Evolutionary conservation across 64 coral and sea anemone species (phyloP), one percentile per base, ranked within the genome.

Genomic region (Stichodactyla helianthus): DNA sequence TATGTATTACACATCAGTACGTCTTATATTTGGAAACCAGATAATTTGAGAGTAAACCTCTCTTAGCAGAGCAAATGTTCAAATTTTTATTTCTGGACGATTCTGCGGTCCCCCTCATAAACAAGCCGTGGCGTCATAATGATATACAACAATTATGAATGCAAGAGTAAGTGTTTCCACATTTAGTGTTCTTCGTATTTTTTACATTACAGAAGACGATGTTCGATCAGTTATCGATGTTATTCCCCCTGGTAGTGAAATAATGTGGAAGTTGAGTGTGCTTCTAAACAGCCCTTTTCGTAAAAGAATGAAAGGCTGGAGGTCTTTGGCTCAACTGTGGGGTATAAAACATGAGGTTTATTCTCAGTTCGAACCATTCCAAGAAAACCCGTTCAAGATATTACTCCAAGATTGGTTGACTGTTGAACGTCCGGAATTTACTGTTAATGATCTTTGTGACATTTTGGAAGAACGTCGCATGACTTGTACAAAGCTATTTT

Each of bases 401-500:
- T 44, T 44, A 44, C 25, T 71, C 0, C 25, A 17, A 8, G 67
- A 71, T 19, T 71, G 9, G 67, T 27, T 71, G 1, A 71, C 20
- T 0, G 20, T 16, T 20, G 19, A 27, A 71, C 67, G 67, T 71
- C 67, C 67, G 25, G 67, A 71, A 12, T 71, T 71, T 19, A 71
- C 67, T 71, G 67, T 27, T 0, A 22, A 71, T 71, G 67, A 71
- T 17, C 18, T 71, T 19, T 71, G 1, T 19, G 67, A 2, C 1
- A 11, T 11, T 27, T 71, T 20, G 19, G 0, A 7, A 22, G 19
- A 71, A 71, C 35, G 2, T 0, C 35, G 4, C 35, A 44, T 3
- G 35, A 2, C 2, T 1, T 0, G 2, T 44, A 3, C 35, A 0
- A 44, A 44, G 35, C 0, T 0, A 2, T 2, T 3, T 44, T 44